Evolutionary conservation across 2,797 vertebrate species (phyloP).

Genomic region (Bradypodion pumilum): DNA sequence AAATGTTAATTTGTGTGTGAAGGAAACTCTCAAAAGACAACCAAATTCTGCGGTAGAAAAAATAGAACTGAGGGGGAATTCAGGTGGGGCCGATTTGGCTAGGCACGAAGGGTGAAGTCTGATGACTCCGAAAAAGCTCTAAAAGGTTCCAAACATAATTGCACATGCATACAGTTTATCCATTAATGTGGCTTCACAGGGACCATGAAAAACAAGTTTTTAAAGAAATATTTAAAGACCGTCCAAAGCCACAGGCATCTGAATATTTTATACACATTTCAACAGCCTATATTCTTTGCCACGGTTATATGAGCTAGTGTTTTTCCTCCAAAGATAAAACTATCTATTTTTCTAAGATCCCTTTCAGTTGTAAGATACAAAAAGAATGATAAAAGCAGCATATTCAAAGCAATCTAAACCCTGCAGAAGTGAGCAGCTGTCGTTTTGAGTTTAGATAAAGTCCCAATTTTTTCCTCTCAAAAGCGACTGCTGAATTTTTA

Average conservation of each 20-base stretch:
- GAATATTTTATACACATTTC: slow-evolving; percentile 44
- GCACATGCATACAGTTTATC: no score
- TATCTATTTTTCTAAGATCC: slow-evolving; percentile 27
- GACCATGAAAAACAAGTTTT: neutral
- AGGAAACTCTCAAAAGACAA: no score
- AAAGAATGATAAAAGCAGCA: slow-evolving; percentile 19
- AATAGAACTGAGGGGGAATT: no score
- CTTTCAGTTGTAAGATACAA: slow-evolving; percentile 25
- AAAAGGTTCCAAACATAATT: no score
- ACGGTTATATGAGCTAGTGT: slow-evolving; percentile 35
- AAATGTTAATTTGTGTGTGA: no score
- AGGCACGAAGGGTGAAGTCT: no score
- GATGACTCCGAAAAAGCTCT: no score
- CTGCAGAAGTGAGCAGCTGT: slow-evolving; percentile 53
- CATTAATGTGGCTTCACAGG: no score
- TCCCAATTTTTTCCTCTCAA: slow-evolving; percentile 37
- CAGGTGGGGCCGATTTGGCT: no score
- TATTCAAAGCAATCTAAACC: slow-evolving; percentile 21
- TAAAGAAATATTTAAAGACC: neutral
- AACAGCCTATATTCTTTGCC: slow-evolving; percentile 12
- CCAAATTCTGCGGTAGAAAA: no score
- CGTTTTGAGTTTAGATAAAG: slow-evolving; percentile 51
- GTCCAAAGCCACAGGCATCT: neutral
- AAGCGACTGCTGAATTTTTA: slow-evolving; percentile 53
- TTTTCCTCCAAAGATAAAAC: slow-evolving; percentile 28